Evolutionary conservation across 2,888 invertebrate genomes (phyloP), one percentile per base, ranked within the genome.

Genomic region (Cephus spinipes): DNA sequence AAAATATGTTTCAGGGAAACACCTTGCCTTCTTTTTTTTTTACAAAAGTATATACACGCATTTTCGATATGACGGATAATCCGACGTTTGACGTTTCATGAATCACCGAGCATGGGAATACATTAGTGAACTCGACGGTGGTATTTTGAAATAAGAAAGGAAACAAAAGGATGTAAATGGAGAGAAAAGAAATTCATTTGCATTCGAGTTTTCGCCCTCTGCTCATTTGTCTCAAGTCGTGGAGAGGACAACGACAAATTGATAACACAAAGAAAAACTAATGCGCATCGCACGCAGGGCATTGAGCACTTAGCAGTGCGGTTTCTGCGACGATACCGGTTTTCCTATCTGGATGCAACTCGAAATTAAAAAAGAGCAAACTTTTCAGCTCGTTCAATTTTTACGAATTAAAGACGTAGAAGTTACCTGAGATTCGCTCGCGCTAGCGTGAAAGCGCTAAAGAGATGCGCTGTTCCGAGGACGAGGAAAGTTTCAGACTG

Each of bases 51-150:
- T 36, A 36, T 12, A 15, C 6, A 40, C 6, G 40, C 40, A 15
- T 55, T 55, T 23, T 55, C 55, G 55, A 55, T 55, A 55, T 55
- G 55, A 55, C 55, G 55, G 9, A 55, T 23, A 15, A 9, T 9
- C 55, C 55, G 55, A 55, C 15, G 31, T 76, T 76, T 35, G 32
- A 69, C 69, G 69, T 76, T 69, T 35, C 40, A 76, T 69, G 76
- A 12, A 15, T 36, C 36, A 31, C 55, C 74, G 31, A 74, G 30
- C n/a, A 31, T 75, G 32, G 15, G 68, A 55, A 23, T 55, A 55
- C 55, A 55, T 55, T 55, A 55, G 55, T 23, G 6, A 55, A 23
- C 23, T 55, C 15, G 40, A 15, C 55, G 55, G 9, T 55, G 55
- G 55, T 15, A 55, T 23, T 55, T 55, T 55, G 55, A 55, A 55